These are phyloP conservation scores for Oreochromis mossambicus DNA, from an alignment of 2,797 vertebrate genomes.

Conservation along the genomic window DNA sequence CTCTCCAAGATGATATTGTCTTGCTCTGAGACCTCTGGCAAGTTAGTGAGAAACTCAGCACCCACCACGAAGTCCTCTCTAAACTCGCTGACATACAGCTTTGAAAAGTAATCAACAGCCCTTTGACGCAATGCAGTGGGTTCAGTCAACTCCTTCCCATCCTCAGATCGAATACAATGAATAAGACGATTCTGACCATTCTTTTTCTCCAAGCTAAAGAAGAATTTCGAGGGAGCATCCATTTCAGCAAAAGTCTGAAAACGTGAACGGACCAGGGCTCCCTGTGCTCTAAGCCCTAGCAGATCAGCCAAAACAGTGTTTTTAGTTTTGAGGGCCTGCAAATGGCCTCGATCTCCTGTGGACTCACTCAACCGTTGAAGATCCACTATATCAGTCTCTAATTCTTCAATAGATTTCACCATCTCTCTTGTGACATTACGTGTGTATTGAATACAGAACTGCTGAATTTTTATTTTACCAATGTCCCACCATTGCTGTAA, in stretches of 20 bases:
- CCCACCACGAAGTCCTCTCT: accelerated
- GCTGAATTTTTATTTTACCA: accelerated
- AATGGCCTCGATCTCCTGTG: neutral
- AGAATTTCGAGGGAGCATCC: neutral
- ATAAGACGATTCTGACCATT: accelerated
- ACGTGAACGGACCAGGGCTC: accelerated
- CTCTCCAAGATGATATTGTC: too few relatives aligned
- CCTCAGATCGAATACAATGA: accelerated
- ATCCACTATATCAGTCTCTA: neutral
- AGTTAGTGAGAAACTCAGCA: neutral
- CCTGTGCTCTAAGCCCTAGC: accelerated
- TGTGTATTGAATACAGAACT: neutral
- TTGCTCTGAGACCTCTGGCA: neutral
- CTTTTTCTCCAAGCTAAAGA: neutral
- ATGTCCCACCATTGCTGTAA: neutral
- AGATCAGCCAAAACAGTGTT: neutral
- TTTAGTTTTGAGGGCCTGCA: neutral
- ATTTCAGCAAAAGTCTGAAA: neutral
- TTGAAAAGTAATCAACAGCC: accelerated
- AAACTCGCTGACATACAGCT: neutral
- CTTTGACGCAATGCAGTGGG: accelerated
- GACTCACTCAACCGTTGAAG: neutral
- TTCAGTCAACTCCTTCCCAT: neutral
- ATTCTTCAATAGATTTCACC: too few relatives aligned
- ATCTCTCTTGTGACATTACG: accelerated